phyloP scores from a whole-genome alignment of 2,888 invertebrate species.

The Neoscelio sp. region DNA sequence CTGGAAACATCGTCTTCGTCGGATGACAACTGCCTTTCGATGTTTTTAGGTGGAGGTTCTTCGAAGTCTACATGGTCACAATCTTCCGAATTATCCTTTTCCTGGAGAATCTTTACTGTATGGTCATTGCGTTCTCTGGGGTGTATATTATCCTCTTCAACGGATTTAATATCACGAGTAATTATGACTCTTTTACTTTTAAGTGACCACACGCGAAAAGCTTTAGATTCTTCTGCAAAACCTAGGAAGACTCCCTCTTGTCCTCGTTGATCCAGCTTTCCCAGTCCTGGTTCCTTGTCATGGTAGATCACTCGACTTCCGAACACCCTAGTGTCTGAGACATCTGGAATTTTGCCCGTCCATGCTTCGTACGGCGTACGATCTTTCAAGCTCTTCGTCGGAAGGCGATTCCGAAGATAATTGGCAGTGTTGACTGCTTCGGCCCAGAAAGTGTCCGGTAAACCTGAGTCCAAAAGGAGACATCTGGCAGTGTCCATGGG shows the following conservation, averaged over 20 bases:
- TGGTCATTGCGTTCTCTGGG: too few relatives aligned
- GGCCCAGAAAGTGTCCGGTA: conserved; percentile 17
- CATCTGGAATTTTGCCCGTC: conserved; percentile 7
- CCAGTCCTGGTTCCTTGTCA: conserved; percentile 22
- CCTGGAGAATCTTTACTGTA: too few relatives aligned
- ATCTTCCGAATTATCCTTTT: too few relatives aligned
- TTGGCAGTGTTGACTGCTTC: conserved; percentile 41
- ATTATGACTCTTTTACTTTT: conserved; percentile 15
- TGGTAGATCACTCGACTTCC: conserved; percentile 10
- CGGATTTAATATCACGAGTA: conserved; percentile 18
- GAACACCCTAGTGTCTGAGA: conserved; percentile 10
- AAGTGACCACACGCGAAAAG: conserved; percentile 14
- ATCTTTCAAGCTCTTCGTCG: conserved; percentile 8
- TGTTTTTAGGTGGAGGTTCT: too few relatives aligned
- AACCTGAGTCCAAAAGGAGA: not conserved
- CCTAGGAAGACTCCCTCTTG: conserved; percentile 25
- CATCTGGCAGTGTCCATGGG: not conserved
- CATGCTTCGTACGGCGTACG: conserved; percentile 35
- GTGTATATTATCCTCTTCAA: not conserved
- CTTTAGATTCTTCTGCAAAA: conserved; percentile 30
- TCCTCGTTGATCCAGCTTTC: conserved; percentile 30
- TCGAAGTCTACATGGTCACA: too few relatives aligned
- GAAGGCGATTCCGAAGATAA: conserved; percentile 21
- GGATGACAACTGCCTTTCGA: too few relatives aligned
- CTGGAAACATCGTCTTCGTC: too few relatives aligned